A percentile compares a stretch with the other conserved stretches of the same genome.
Conservation (phyloP, 2,797 vertebrate genomes). For the Aulostomus chinensis region DNA sequence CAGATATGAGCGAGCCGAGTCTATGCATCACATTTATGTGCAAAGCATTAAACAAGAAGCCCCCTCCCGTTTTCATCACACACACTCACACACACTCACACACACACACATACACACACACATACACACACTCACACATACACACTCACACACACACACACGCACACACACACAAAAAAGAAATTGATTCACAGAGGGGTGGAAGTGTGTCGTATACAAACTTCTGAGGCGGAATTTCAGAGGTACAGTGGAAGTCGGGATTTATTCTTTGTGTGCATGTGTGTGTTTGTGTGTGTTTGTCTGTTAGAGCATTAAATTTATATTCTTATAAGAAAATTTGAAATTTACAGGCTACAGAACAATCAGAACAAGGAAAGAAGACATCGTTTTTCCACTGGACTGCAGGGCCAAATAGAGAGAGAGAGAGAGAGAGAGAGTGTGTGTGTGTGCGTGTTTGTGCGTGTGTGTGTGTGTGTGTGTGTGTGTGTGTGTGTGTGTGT, state of each 20-base stretch:
- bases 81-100: too few relatives aligned
- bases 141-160: too few relatives aligned
- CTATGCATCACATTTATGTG: slow-evolving; percentile 68
- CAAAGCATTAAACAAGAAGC: slow-evolving; percentile 53
- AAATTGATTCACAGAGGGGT: slow-evolving; percentile 40
- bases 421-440: not conserved
- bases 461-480: slow-evolving; percentile 17
- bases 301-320: too few relatives aligned
- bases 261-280: slow-evolving; percentile 1
- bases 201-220: slow-evolving; percentile 31
- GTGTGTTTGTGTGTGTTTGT: not conserved
- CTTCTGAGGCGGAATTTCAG: slow-evolving; percentile 40
- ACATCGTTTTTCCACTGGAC: slow-evolving; percentile 13
- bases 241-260: not conserved
- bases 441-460: slow-evolving; percentile 26
- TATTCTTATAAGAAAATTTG: too few relatives aligned
- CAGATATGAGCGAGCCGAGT: slow-evolving; percentile 60
- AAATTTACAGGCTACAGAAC: slow-evolving; percentile 4
- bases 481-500: slow-evolving; percentile 17
- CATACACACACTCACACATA: too few relatives aligned
- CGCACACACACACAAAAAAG: slow-evolving; percentile 26
- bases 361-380: slow-evolving; percentile 14
- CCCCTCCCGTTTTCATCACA: slow-evolving; percentile 1
- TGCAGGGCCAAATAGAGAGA: too few relatives aligned
- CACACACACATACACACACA: too few relatives aligned